Evolutionary conservation across 1,140 invertebrate genomes (phyloP), one percentile per base, ranked within the genome.

Genomic region (Stenopsyche tienmushanensis): DNA sequence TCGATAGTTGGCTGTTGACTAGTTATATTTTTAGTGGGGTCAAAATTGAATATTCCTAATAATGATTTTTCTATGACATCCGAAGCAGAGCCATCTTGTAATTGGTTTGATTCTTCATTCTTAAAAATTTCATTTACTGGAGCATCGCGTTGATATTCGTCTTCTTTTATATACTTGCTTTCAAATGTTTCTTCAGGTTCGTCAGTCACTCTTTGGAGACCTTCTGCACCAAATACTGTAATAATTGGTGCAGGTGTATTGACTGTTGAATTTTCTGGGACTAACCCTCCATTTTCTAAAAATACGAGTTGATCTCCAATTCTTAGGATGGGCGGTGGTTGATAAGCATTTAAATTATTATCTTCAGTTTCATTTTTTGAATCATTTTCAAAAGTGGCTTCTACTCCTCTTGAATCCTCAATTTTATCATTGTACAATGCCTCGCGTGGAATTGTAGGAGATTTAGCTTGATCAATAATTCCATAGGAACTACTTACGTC

Each of bases 381-480:
- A 42, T 66, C 52, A 23, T 23, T 18, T 25, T 66, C 58, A 10
- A 55, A 24, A 1, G 23, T 13, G 57, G 76, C 74, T 18, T 76
- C 74, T n/a, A 64, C 59, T 65, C 75, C 73, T 24, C 73, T 77
- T 9, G 73, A 64, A 57, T 66, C 75, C 69, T 76, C 75, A n/a
- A 74, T 72, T 3, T 76, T 76, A 39, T 72, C 72, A 60, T 74
- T 75, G 7, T 76, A 72, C 17, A 73, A 75, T 0, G 71, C 75
- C 66, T 80, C 76, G 68, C 81, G 72, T 9, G 76, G 72, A 29
- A 78, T 78, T 9, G 77, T 74, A 18, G 78, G 77, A 18, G 79
- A 77, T 69, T 80, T 80, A 0, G 78, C 77, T 2, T 78, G 78
- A 3, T 72, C 71, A n/a, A n/a, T n/a, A n/a, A n/a, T n/a, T n/a